phyloP scores from a whole-genome alignment of 2,888 invertebrate species.

The Operophtera brumata region DNA sequence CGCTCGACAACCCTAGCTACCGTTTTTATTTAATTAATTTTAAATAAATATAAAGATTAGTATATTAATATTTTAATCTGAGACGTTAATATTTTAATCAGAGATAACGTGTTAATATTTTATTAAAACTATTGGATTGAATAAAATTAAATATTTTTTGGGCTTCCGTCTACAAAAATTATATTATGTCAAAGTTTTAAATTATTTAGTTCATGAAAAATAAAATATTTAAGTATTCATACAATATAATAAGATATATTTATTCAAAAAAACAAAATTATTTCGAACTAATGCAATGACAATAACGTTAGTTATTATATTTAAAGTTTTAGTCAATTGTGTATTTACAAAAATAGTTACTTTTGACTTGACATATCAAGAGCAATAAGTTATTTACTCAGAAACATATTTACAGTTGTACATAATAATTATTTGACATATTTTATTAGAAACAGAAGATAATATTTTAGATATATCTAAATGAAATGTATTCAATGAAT shows the following conservation, averaged over 20 bases:
- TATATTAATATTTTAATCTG: background rate
- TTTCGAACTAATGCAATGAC: constrained; percentile 32
- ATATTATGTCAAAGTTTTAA: constrained; percentile 15
- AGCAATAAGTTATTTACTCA: constrained; percentile 43
- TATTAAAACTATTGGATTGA: constrained; percentile 11
- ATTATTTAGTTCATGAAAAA: background rate
- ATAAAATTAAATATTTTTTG: constrained; percentile 19
- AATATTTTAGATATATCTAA: background rate
- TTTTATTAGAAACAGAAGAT: background rate
- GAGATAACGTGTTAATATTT: constrained; percentile 11
- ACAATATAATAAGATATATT: constrained; percentile 10
- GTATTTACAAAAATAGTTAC: constrained; percentile 25
- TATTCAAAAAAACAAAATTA: constrained; percentile 20
- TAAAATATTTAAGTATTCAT: constrained; percentile 3
- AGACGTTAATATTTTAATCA: background rate
- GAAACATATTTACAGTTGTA: constrained; percentile 34
- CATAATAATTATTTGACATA: constrained; percentile 16
- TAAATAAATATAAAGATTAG: background rate
- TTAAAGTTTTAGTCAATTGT: constrained; percentile 27
- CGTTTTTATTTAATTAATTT: background rate
- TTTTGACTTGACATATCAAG: constrained; percentile 45
- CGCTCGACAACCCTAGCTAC: constrained; percentile 28
- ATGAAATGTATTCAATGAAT: background rate
- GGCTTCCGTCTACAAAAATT: constrained; percentile 33
- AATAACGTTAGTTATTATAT: constrained; percentile 34